Evolutionary conservation across 2,113 vertebrate species (phyloP), one percentile per base, ranked within the genome.

Genomic region (Anser brachyrhynchus): DNA sequence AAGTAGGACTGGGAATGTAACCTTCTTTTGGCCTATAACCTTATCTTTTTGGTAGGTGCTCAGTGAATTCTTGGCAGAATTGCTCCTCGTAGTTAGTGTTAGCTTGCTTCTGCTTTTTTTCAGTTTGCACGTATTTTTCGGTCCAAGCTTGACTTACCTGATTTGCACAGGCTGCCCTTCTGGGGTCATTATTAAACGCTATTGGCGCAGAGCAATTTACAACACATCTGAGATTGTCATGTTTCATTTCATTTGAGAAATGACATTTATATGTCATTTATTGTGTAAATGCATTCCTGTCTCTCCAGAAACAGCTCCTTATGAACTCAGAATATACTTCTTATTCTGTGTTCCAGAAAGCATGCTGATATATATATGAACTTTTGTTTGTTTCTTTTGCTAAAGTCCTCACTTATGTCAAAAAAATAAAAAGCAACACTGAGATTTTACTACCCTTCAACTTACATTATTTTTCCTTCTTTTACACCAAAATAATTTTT

Each of bases 181-280:
- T 64, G 15, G 33, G 29, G 25, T 91, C 22, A 5, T 76, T 89
- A 62, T 67, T 93, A 87, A 88, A 74, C 6, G 4, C 10, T 66
- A 49, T 54, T 3, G 11, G 26, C 80, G 65, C 51, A 78, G 57
- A 84, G 61, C 28, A 84, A 91, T 96, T 95, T 94, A 64, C 77
- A 86, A 17, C 28, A 49, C 9, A 14, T 76, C 62, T 77, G 84
- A 78, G 77, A 66, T n/a, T 72, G 62, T 90, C 69, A 35, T 55
- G 22, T 55, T 75, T 89, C 55, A 70, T 84, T 96, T 95, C 25
- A 13, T 90, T 92, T 93, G 83, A 93, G 69, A 90, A 49, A 57
- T 91, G 75, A 67, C 61, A 71, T 89, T 87, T 90, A 16, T 58
- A 64, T 91, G 75, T 64, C 61, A 71, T 89, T 87, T 90, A 16